A percentile compares a stretch with the other conserved stretches of the same genome.
phyloP scores from a whole-genome alignment of 1,140 invertebrate species.

The Anastrepha ludens region DNA sequence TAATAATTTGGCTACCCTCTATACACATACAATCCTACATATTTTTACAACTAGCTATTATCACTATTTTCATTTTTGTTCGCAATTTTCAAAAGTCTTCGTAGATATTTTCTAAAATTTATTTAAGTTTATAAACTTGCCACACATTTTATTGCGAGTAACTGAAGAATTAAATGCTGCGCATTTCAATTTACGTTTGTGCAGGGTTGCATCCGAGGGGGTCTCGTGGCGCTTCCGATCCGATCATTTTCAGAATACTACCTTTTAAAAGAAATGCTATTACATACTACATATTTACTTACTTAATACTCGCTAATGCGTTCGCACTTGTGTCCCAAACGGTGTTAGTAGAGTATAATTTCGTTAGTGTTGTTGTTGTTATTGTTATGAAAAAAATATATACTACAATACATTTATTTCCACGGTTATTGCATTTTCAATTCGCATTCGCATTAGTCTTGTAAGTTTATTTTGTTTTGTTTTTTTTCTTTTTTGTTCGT shows the following conservation, averaged over 20 bases:
- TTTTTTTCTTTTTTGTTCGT: background rate
- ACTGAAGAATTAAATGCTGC: no score
- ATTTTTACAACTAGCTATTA: background rate
- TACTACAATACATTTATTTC: background rate
- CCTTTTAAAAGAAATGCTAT: background rate
- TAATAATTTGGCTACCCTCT: no score
- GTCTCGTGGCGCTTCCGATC: background rate
- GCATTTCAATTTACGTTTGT: background rate
- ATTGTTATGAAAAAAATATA: background rate
- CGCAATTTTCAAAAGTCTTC: no score
- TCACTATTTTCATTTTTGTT: background rate
- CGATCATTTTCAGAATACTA: background rate
- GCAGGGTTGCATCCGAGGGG: background rate
- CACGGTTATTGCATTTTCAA: background rate
- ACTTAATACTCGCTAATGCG: background rate
- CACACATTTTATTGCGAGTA: no score
- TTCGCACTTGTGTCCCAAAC: constrained; percentile 10
- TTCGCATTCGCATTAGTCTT: background rate
- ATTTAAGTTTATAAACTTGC: no score
- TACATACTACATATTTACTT: background rate
- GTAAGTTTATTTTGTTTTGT: background rate
- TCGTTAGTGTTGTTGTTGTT: constrained; percentile 35
- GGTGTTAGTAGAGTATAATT: background rate
- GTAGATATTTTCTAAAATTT: no score
- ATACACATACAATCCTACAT: no score